Conservation (phyloP, 2,797 vertebrate genomes). For the Parauchenoglanis punctatus region DNA sequence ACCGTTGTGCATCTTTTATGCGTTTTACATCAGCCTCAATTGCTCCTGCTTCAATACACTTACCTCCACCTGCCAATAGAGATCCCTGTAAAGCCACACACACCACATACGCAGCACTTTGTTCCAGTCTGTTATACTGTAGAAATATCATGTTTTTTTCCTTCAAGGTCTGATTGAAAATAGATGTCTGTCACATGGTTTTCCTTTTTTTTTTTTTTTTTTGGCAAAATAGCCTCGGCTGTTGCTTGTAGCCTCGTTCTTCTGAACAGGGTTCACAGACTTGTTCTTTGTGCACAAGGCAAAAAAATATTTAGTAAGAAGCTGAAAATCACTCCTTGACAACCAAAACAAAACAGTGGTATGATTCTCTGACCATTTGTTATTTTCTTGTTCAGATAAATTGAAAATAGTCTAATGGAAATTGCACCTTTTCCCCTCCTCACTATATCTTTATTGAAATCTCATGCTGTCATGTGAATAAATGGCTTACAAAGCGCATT, state of each 20-base stretch:
- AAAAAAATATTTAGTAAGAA: slow-evolving; percentile 14
- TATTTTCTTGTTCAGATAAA: slow-evolving; percentile 19
- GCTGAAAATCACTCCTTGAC: slow-evolving; percentile 9
- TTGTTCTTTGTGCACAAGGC: background rate
- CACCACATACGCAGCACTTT: background rate
- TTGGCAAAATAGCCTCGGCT: background rate
- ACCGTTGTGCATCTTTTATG: background rate
- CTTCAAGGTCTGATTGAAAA: background rate
- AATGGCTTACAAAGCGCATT: slow-evolving; percentile 37
- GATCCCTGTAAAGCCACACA: background rate
- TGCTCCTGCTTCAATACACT: background rate
- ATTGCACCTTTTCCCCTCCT: slow-evolving; percentile 11
- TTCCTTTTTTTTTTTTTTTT: background rate
- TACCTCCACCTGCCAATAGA: background rate
- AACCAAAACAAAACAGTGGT: background rate
- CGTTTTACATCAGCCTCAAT: background rate
- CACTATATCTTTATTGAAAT: slow-evolving; percentile 20
- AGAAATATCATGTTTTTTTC: background rate
- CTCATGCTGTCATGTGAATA: slow-evolving; percentile 43
- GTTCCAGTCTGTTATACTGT: background rate
- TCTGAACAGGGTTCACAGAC: background rate
- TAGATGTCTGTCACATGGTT: background rate
- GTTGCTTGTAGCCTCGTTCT: background rate
- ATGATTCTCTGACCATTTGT: background rate
- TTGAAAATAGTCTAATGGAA: slow-evolving; percentile 28